Conservation (phyloP, 53 echinoderm and acorn worm species). For the Echinarachnius parma region DNA sequence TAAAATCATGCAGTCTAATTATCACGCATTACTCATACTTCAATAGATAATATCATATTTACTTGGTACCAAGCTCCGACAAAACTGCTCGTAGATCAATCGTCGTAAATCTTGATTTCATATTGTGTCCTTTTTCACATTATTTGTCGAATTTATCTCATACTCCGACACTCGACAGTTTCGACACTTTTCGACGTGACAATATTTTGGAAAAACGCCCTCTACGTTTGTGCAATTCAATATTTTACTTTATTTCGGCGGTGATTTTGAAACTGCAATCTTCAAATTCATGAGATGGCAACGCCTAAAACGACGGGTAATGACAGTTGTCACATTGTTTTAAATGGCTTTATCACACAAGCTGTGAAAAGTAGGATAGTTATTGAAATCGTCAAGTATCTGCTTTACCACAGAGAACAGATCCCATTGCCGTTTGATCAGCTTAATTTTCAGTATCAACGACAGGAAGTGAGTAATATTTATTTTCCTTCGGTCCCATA, state of each 20-base stretch:
- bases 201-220: no score
- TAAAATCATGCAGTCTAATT: no score
- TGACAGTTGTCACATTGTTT: constrained; percentile 27
- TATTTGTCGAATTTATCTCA: no score
- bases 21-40: no score
- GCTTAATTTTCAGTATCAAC: constrained; percentile 62
- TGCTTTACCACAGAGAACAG: constrained; percentile 89
- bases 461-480: constrained; percentile 30
- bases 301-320: constrained; percentile 8
- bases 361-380: constrained; percentile 59
- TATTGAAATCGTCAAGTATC: constrained; percentile 77
- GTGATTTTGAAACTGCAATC: not conserved
- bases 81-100: no score
- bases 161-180: no score
- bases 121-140: no score
- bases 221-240: not conserved
- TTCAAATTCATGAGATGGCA: not conserved
- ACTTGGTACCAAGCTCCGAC: no score
- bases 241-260: not conserved
- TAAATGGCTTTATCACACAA: constrained; percentile 64
- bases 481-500: constrained; percentile 27
- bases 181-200: no score
- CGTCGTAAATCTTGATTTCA: no score
- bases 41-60: no score
- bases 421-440: constrained; percentile 94